Conservation (phyloP, 2,797 vertebrate species). For the Phoeniculus purpureus region DNA sequence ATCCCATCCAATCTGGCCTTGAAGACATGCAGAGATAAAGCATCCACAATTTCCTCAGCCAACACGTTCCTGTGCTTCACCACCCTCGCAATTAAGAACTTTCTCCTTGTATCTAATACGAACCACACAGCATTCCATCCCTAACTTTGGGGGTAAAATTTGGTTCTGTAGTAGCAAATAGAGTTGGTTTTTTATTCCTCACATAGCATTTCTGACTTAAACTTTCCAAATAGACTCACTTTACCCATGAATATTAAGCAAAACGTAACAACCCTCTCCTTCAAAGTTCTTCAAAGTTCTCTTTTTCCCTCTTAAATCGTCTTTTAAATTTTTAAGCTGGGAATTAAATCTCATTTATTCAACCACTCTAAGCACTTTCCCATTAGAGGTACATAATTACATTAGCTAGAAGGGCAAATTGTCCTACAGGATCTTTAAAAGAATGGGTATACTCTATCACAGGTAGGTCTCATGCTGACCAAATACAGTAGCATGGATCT, state of each 20-base stretch:
- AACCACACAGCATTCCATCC: neutral
- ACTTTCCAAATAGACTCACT: neutral
- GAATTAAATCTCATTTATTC: neutral
- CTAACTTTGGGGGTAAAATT: neutral
- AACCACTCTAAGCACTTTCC: neutral
- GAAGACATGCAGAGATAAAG: too few relatives aligned
- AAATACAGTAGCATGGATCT: rapidly evolving
- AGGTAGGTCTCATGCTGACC: neutral
- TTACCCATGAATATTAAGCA: neutral
- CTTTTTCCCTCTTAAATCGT: neutral
- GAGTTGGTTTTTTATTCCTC: neutral
- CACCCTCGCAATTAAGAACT: too few relatives aligned
- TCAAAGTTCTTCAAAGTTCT: neutral
- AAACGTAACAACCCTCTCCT: neutral
- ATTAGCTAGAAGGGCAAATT: neutral
- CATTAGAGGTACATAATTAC: neutral
- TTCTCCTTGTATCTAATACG: too few relatives aligned
- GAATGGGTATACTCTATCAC: neutral
- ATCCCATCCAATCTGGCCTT: too few relatives aligned
- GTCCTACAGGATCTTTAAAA: neutral
- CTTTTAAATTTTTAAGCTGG: neutral
- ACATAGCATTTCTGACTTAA: neutral
- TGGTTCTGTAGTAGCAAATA: neutral
- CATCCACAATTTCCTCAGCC: too few relatives aligned
- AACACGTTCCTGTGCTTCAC: too few relatives aligned